Percentiles rank a stretch among this genome's conserved stretches.
Conservation (phyloP, 2,888 invertebrate genomes). For the Pelosia muscerda region DNA sequence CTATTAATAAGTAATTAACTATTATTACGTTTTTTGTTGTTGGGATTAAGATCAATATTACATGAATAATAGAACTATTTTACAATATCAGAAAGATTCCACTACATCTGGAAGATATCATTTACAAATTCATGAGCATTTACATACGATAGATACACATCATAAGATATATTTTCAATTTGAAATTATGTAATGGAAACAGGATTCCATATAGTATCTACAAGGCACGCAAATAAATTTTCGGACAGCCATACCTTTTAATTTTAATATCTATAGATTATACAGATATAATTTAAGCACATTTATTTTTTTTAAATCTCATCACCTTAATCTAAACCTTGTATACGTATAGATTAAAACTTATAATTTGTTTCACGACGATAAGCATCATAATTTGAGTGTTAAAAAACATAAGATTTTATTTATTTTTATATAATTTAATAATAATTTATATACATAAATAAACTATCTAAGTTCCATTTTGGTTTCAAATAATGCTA, state of each 20-base stretch:
- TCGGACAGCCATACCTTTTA: slow-evolving; percentile 38
- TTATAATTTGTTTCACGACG: slow-evolving; percentile 25
- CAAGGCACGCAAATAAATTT: slow-evolving; percentile 68
- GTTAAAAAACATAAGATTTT: slow-evolving; percentile 15
- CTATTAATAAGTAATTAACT: too few species aligned
- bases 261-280: slow-evolving; percentile 14
- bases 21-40: slow-evolving; percentile 2
- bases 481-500: slow-evolving; percentile 42
- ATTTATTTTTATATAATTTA: slow-evolving; percentile 14
- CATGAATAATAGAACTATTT: slow-evolving; percentile 37
- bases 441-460: slow-evolving; percentile 15
- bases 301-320: slow-evolving; percentile 10
- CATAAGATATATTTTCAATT: not conserved
- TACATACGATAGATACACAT: slow-evolving; percentile 15
- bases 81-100: slow-evolving; percentile 57
- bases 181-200: slow-evolving; percentile 28
- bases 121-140: slow-evolving; percentile 38
- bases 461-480: slow-evolving; percentile 24
- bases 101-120: slow-evolving; percentile 58
- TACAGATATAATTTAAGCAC: slow-evolving; percentile 17
- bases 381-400: slow-evolving; percentile 25
- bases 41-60: slow-evolving; percentile 39
- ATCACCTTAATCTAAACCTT: slow-evolving; percentile 16
- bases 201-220: slow-evolving; percentile 44
- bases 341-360: slow-evolving; percentile 24